Evolutionary conservation across 2,888 invertebrate species (phyloP), one percentile per base, ranked within the genome.

Genomic region (Rhyacophila evoluta): DNA sequence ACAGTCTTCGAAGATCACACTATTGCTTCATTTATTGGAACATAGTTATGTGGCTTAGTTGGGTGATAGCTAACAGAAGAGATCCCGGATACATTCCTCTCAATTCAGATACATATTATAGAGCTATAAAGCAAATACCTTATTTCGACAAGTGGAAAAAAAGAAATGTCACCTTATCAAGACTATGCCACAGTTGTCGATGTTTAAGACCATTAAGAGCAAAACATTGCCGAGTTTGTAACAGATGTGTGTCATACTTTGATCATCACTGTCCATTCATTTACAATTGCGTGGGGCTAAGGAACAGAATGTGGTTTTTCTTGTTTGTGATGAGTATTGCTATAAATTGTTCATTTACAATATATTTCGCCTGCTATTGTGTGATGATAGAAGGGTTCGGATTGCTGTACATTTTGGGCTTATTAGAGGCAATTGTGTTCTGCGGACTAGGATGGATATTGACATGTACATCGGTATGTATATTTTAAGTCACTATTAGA

Each of bases 201-300:
- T 96, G 96, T 84, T 90, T 97, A 80, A 91, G 97, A 82, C 97
- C 97, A 0, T 85, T 97, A 38, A 91, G 97, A 85, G 96, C 97
- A 4, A 97, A 97, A 86, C 97, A 98, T 86, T 98, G 98, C 84
- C 92, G 97, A 72, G 94, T 97, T 75, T 98, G 97, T 88, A 97
- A 97, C 85, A 92, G 96, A 78, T 96, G 96, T 85, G 95, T 96
- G 1, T 93, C 93, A 0, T 96, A 97, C 86, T 97, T 97, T 85
- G 97, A 98, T 86, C 97, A 98, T 87, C 97, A 98, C 86, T 98
- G 98, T 86, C 97, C 97, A 0, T 98, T 97, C 86, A 97, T 98
- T 84, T 96, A 97, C 87, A 98, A 98, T 86, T 98, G 98, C 86
- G 96, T 98, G 15, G 98, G 98, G 0, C 90, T 97, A 39, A 92